phyloP scores from a whole-genome alignment of 30 jellyfish, hydroid and myxozoan species.

The Aurelia aurita region DNA sequence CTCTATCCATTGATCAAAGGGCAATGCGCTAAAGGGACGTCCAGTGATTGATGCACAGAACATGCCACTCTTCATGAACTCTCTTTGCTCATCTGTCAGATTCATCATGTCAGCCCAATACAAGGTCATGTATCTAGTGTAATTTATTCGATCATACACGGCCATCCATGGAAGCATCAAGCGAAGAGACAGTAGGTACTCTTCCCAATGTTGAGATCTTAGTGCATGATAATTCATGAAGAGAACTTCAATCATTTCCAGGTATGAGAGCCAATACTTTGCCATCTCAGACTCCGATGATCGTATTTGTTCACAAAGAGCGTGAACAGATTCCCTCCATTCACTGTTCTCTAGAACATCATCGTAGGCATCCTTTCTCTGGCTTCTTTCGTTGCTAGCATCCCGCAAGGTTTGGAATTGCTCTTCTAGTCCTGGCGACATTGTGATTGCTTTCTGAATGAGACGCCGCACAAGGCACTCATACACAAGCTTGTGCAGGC shows the following conservation, averaged over 20 bases:
- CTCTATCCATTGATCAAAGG: constrained; percentile 57
- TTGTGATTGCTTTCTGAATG: constrained; percentile 3
- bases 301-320: constrained; percentile 25
- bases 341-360: constrained; percentile 44
- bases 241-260: constrained; percentile 48
- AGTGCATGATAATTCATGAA: constrained; percentile 46
- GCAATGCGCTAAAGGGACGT: constrained; percentile 23
- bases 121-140: constrained; percentile 31
- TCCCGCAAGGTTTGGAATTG: too few species aligned
- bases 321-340: constrained; percentile 8
- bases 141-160: constrained; percentile 51
- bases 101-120: constrained; percentile 31
- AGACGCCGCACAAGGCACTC: constrained; percentile 19
- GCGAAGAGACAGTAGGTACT: constrained; percentile 34
- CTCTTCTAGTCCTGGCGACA: constrained; percentile 34
- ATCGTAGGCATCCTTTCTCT: too few species aligned
- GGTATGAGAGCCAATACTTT: constrained; percentile 48
- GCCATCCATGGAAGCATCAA: constrained; percentile 61
- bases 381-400: too few species aligned
- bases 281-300: too few species aligned
- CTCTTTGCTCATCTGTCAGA: constrained; percentile 34
- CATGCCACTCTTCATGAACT: background rate
- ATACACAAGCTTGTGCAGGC: constrained; percentile 13
- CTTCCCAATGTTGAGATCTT: constrained; percentile 54
- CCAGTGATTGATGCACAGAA: constrained; percentile 59